Evolutionary conservation across 2,797 vertebrate genomes (phyloP), one percentile per base, ranked within the genome.

Genomic region (Hypotaenidia okinawae): DNA sequence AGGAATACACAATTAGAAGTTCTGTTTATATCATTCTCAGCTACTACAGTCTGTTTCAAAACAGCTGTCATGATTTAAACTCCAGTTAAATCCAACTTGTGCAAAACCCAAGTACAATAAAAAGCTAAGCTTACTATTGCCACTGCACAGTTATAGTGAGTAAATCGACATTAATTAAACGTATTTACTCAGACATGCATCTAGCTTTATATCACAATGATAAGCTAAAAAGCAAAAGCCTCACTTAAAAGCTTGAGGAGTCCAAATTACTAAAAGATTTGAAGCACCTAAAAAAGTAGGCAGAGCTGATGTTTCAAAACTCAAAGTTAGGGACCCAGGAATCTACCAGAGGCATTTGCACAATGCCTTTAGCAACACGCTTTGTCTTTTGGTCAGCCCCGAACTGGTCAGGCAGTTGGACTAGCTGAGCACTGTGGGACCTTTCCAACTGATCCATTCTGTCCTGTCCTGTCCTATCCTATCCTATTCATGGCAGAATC

Each of bases 11-110:
- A 75, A 81, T 64, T 45, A 47, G 47, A 77, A 63, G 9, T 61
- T 63, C 28, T 86, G 21, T 58, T 80, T 83, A 33, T 19, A 69
- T 35, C 73, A 22, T 2, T 52, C 6, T 43, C 45, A 67, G 35
- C n/a, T 91, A 55, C n/a, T 63, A 35, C 24, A 62, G 41, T 33
- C 55, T 76, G 16, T 63, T 83, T 83, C 30, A 78, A 94, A 89
- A 68, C 85, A 90, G 84, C 66, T 93, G 61, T 67, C 52, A 85
- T 74, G 49, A 81, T 78, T 96, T 89, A 92, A 88, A 54, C 8
- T 61, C 58, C 41, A 59, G 10, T 55, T 85, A 37, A 75, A 78
- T 75, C 47, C 41, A 89, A 59, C 7, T 69, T 41, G 25, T 51
- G 63, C n/a, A 73, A 89, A 75, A 72, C 22, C 11, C 32, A 73